Conservation (phyloP, 2,797 vertebrate species). For the Brachymystax lenok region DNA sequence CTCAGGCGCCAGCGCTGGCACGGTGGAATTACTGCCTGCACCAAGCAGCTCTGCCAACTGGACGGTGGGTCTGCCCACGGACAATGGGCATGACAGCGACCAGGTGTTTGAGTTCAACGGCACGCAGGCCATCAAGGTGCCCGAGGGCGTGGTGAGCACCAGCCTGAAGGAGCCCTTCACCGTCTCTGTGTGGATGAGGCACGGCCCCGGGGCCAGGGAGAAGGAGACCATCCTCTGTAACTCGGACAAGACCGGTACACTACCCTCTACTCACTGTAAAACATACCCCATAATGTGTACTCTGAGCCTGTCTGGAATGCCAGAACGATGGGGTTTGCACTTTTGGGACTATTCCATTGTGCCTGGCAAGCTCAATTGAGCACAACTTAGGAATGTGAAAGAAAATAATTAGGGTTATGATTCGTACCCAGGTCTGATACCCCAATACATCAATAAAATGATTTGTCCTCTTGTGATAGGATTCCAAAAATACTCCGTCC, state of each 20-base stretch:
- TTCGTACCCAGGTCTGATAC: too few relatives aligned
- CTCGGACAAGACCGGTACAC: slow-evolving; percentile 92
- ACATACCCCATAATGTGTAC: neutral
- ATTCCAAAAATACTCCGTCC: too few relatives aligned
- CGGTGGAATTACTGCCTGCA: slow-evolving; percentile 90
- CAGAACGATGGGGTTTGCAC: too few relatives aligned
- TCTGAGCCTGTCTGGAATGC: too few relatives aligned
- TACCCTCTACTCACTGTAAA: neutral
- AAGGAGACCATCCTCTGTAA: slow-evolving; percentile 96
- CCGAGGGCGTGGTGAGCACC: slow-evolving; percentile 83
- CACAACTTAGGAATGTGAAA: too few relatives aligned
- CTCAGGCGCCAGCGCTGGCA: slow-evolving; percentile 86
- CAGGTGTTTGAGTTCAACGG: slow-evolving; percentile 98
- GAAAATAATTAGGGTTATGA: too few relatives aligned
- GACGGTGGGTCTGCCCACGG: slow-evolving; percentile 90
- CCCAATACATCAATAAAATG: too few relatives aligned
- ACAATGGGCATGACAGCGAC: slow-evolving; percentile 97
- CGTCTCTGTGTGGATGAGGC: slow-evolving; percentile 96
- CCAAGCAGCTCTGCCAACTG: slow-evolving; percentile 89
- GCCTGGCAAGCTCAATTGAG: too few relatives aligned
- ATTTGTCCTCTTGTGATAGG: too few relatives aligned
- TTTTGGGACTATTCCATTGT: too few relatives aligned
- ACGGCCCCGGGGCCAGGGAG: slow-evolving; percentile 87
- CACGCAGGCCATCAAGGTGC: slow-evolving; percentile 92
- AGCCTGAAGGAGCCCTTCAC: slow-evolving; percentile 90